Conservation (phyloP, 2,797 vertebrate species). For the Cryptoprocta ferox region DNA sequence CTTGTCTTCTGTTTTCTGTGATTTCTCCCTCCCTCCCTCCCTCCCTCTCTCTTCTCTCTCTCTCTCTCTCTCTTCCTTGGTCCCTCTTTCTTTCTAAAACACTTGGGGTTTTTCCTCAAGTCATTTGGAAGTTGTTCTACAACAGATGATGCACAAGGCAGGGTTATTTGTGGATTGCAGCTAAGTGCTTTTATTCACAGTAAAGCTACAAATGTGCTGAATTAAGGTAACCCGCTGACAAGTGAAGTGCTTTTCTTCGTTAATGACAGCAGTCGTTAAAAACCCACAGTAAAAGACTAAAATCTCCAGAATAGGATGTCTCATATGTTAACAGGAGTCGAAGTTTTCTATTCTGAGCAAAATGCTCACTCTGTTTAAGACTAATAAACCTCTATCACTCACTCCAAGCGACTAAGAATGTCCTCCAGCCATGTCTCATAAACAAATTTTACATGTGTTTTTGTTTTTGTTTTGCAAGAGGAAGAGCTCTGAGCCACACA, state of each 20-base stretch:
- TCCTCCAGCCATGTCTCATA: neutral
- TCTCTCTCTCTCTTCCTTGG: neutral
- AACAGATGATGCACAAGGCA: neutral
- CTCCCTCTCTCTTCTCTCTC: too few species aligned
- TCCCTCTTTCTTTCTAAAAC: neutral
- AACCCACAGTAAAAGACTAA: neutral
- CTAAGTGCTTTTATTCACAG: constrained; percentile 13
- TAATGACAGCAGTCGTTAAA: neutral
- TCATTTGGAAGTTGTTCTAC: neutral
- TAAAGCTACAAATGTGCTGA: neutral
- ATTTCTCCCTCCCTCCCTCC: neutral
- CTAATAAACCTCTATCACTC: neutral
- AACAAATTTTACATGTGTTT: neutral
- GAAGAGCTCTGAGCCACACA: neutral
- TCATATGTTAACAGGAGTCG: neutral
- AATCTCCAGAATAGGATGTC: neutral
- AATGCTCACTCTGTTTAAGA: neutral
- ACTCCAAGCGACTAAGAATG: neutral
- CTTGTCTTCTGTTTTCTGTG: neutral
- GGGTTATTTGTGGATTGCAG: neutral
- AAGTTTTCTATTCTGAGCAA: neutral
- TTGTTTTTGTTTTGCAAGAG: neutral
- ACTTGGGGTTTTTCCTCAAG: neutral
- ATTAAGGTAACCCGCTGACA: neutral
- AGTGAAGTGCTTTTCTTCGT: neutral